A percentile compares a stretch with the other conserved stretches of the same genome.
Conservation (phyloP, 2,113 vertebrate genomes). For the Galemys pyrenaicus region DNA sequence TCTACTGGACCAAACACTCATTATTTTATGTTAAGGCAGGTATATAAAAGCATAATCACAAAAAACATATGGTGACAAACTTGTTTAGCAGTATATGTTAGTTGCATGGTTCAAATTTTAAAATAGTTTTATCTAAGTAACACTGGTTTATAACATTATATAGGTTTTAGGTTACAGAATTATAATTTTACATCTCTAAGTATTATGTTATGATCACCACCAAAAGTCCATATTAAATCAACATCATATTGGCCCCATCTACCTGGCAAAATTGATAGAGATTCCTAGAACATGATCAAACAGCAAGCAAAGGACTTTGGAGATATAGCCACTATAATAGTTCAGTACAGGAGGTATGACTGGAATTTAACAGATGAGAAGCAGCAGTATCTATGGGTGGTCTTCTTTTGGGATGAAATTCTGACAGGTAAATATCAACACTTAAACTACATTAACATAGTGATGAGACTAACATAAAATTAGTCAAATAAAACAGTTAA, state of each 20-base stretch:
- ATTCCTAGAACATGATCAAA: background rate
- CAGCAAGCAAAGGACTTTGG: background rate
- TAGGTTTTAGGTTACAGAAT: too few species aligned
- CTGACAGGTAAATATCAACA: background rate
- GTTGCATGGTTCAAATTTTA: background rate
- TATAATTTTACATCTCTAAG: too few species aligned
- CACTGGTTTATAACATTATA: too few species aligned
- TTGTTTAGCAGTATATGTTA: background rate
- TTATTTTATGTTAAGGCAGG: background rate
- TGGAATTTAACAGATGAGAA: background rate
- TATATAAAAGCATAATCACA: background rate
- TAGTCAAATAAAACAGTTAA: background rate
- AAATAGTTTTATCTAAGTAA: too few species aligned
- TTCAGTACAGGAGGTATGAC: background rate
- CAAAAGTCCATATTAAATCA: too few species aligned
- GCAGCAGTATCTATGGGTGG: background rate
- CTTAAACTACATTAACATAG: background rate
- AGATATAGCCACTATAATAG: background rate
- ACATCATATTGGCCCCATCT: too few species aligned
- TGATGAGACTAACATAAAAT: background rate
- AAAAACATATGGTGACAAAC: background rate
- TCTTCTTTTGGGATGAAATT: background rate
- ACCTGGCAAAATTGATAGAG: background rate
- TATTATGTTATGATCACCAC: too few species aligned
- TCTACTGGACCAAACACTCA: background rate